A percentile compares a stretch with the other conserved stretches of the same genome.
Evolutionary conservation across 2,113 vertebrate genomes (phyloP).

Genomic region (Cyanoramphus novaezelandiae): DNA sequence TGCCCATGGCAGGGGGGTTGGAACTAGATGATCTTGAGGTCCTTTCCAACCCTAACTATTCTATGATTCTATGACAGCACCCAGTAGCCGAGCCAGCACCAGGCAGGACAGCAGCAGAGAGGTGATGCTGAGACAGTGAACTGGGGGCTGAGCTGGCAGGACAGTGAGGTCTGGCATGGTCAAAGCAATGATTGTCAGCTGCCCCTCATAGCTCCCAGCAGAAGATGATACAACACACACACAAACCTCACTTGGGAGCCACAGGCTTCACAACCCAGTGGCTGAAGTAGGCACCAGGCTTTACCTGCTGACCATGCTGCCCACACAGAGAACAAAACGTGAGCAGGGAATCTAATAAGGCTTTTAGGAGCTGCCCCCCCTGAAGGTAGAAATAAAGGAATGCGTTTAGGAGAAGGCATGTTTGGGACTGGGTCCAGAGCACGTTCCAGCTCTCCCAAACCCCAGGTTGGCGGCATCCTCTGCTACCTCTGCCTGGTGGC

Average conservation of each 20-base stretch:
- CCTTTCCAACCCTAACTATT: too few relatives aligned
- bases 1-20: too few relatives aligned
- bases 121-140: not conserved
- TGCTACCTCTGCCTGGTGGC: not conserved
- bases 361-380: not conserved
- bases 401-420: not conserved
- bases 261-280: not conserved
- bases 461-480: not conserved
- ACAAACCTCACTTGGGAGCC: not conserved
- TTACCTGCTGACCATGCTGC: not conserved
- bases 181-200: not conserved
- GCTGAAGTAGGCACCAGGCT: not conserved
- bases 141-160: not conserved
- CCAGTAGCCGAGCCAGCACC: rapidly evolving
- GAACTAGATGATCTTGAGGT: too few relatives aligned
- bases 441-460: not conserved
- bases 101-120: not conserved
- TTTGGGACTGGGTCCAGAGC: not conserved
- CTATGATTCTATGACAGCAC: too few relatives aligned
- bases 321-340: not conserved
- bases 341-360: not conserved
- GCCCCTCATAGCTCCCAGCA: not conserved
- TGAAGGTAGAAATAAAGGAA: not conserved
- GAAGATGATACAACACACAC: not conserved
- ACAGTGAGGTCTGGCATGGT: not conserved